These are phyloP conservation scores for Pyrocephalus nanus DNA, from an alignment of 2,797 vertebrate species.

Conservation along the genomic window DNA sequence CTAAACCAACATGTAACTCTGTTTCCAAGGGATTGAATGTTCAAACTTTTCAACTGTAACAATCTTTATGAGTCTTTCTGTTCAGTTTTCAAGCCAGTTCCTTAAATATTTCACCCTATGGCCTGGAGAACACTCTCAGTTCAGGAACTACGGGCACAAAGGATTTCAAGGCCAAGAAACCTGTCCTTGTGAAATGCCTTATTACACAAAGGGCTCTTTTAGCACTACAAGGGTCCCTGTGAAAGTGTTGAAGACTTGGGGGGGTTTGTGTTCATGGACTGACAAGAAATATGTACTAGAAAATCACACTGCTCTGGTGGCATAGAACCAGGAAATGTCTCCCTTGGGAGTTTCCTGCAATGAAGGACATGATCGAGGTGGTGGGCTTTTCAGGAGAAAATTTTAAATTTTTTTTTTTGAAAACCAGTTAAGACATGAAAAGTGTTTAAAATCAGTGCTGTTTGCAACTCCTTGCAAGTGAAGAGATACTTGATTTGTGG, in stretches of 20 bases:
- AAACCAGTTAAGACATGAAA: neutral
- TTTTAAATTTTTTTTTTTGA: neutral
- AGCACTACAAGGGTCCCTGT: too few species aligned
- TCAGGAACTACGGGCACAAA: neutral
- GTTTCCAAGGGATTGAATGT: rapidly evolving
- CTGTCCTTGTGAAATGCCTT: neutral
- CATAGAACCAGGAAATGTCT: neutral
- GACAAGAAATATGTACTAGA: neutral
- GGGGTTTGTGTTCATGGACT: neutral
- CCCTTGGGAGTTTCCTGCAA: neutral
- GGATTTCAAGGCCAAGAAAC: neutral
- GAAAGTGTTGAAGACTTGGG: too few species aligned
- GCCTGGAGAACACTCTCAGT: neutral
- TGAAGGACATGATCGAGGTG: neutral
- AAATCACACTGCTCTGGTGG: neutral
- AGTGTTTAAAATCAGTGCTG: neutral
- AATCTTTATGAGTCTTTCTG: neutral
- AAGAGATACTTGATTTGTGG: neutral
- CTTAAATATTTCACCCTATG: neutral
- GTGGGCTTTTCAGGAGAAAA: neutral
- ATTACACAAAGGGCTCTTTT: neutral
- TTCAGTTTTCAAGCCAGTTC: neutral
- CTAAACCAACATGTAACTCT: neutral
- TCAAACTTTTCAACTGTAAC: neutral
- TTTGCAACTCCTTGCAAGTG: neutral